phyloP scores from a whole-genome alignment of 2,888 invertebrate genomes.

The Tolmerus cingulatus region DNA sequence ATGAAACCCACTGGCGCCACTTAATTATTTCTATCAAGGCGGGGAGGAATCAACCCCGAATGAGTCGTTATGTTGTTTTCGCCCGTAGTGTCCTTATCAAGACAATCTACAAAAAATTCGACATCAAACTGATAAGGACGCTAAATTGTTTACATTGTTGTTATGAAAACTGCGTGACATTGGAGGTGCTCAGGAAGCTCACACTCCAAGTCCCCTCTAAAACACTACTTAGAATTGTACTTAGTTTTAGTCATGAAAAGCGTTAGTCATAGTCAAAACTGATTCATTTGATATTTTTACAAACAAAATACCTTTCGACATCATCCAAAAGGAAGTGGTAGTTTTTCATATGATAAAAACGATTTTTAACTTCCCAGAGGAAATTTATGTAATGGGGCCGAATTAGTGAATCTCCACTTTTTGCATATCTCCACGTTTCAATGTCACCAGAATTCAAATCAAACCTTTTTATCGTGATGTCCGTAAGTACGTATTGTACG shows the following conservation, averaged over 20 bases:
- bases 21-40: neutral
- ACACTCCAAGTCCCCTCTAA: neutral
- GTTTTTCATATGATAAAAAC: no score
- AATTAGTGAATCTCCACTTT: no score
- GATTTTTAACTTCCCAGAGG: no score
- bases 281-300: no score
- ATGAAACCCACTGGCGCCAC: conserved; percentile 15
- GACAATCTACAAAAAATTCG: neutral
- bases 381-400: no score
- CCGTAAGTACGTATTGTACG: no score
- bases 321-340: no score
- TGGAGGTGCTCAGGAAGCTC: neutral
- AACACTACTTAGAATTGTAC: neutral
- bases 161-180: neutral
- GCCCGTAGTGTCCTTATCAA: neutral
- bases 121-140: neutral
- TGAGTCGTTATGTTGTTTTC: neutral
- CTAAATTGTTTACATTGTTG: neutral
- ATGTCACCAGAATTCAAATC: no score
- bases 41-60: neutral
- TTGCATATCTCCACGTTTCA: no score
- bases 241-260: neutral
- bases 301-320: no score
- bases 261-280: no score
- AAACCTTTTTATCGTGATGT: no score